Base-by-base conservation (phyloP, 2,888 invertebrate species). In the Drosophila formosana region DNA sequence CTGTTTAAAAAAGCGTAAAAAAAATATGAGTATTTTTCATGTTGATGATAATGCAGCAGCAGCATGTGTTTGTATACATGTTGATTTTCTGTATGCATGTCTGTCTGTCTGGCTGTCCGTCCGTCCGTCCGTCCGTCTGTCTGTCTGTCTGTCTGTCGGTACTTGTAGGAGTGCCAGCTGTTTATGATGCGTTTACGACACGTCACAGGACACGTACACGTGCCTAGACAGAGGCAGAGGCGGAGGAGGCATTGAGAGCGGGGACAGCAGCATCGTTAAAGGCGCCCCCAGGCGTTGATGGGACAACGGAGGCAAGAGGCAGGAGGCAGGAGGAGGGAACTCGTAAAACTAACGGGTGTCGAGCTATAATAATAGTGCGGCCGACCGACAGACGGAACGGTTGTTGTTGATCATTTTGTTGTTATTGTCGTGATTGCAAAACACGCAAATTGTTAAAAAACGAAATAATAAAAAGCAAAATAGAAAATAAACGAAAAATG, bases 161-260 rank as follows among this genome's bases (percentile, higher is more conserved):
- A 11, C n/a, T n/a, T 45, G 32, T 41, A 32, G 61, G 46, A 30
- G 58, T 61, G 79, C 26, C 75, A 75, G 80, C 77, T 82, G 81
- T 82, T 82, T 82, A 82, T 85, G 85, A 85, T 85, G 85, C 82
- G 81, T 82, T 82, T 85, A 82, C 82, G 81, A 78, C 75, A 79
- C 76, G 61, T 75, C 70, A 75, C 80, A 85, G 81, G 81, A 81
- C 80, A 77, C 74, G 72, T 72, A 64, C 71, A 63, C 43, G 28
- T 18, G 47, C 26, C 8, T 4, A 23, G 45, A 9, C 23, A 25
- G 34, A 41, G 49, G 18, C 11, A 30, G n/a, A 9, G 30, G 4
- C 9, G 30, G 8, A 7, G 52, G 39, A 13, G 18, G 34, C 32
- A 32, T 32, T 32, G 47, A 30, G 34, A 26, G 13, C 13, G 57